Base-by-base conservation (phyloP, 2,113 vertebrate species). In the Gambusia holbrooki region DNA sequence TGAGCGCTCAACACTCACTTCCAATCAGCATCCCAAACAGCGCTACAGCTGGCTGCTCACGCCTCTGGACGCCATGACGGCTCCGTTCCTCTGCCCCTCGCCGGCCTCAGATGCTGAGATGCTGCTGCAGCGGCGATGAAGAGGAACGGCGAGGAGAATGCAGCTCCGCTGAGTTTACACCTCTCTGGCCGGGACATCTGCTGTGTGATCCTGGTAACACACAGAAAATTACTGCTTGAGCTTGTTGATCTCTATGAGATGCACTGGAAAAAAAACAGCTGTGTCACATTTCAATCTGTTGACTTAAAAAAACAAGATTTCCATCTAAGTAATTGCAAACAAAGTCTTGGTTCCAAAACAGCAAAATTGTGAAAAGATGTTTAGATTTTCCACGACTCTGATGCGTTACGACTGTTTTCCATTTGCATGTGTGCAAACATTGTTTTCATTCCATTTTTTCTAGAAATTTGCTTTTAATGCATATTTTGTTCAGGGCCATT, bases 1-100 rank as follows among this genome's bases (percentile, higher is more conserved):
- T 79, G 88, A 89, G 81, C 85, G 79, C 83, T 91, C 86, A 87
- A 88, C 84, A 82, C 83, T 93, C 92, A 88, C 89, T 92, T 93
- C 88, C 86, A 93, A 93, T 92, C 91, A 92, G 84, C 88, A 88
- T 92, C 87, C 83, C 83, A 82, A 79, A 73, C 70, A 37, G 76
- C 74, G 88, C 81, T 74, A 82, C 89, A 87, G 89, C 88, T 90
- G 90, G 86, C 89, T 89, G 70, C 85, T 77, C 84, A 84, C 75
- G 76, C 79, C 75, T 81, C 73, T 88, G 84, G 66, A 88, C 84
- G 75, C 80, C 80, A 60, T 27, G 72, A 64, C 73, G 70, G 76
- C 74, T 72, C 73, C 73, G 76, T 42, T 62, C 68, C 22, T 66
- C 62, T 29, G 73, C 66, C 60, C 60, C 64, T 66, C 48, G n/a